Percentiles rank a stretch among this genome's conserved stretches.
These are phyloP conservation scores for Apodemus agrarius DNA, from an alignment of 2,797 vertebrate species.

Conservation along the genomic window DNA sequence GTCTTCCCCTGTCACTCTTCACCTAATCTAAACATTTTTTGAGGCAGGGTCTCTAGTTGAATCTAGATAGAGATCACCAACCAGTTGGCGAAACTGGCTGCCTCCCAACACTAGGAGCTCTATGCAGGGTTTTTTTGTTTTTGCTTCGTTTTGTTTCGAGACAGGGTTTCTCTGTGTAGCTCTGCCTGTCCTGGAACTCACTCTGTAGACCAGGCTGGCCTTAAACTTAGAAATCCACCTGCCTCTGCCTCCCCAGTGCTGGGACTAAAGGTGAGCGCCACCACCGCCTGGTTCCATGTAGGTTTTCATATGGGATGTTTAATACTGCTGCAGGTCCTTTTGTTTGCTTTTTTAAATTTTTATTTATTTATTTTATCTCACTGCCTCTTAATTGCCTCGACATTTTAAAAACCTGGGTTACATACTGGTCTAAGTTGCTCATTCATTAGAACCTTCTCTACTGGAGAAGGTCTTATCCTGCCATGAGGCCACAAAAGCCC, in stretches of 20 bases:
- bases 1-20: not conserved
- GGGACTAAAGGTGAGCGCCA: no score
- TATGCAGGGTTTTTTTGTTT: not conserved
- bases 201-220: no score
- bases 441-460: not conserved
- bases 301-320: no score
- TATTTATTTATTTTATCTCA: no score
- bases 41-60: not conserved
- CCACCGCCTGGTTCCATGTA: no score
- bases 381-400: not conserved
- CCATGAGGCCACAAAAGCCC: not conserved
- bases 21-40: not conserved
- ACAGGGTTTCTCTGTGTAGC: no score
- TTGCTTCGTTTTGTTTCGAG: no score
- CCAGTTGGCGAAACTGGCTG: not conserved
- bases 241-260: no score
- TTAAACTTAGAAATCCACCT: no score
- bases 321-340: not conserved
- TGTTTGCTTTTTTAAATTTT: not conserved
- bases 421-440: not conserved
- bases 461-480: not conserved
- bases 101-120: no score
- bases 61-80: not conserved
- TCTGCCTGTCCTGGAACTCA: no score
- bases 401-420: not conserved